Evolutionary conservation across 2,797 vertebrate genomes (phyloP), one percentile per base, ranked within the genome.

Genomic region (Labeo calbasu): DNA sequence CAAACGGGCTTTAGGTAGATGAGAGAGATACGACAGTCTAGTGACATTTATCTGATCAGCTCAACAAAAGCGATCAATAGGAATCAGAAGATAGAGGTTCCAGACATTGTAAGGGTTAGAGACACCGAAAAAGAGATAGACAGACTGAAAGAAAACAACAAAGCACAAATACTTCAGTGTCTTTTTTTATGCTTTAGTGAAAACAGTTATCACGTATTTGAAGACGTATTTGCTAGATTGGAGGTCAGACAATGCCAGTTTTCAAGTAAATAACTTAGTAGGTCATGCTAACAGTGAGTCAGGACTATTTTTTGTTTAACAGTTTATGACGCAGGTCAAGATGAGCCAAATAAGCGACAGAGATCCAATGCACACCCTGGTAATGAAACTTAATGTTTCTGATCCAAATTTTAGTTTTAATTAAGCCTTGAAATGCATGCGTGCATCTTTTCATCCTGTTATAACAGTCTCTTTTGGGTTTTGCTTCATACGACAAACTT

Each of bases 31-130:
- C 48, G 17, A 15, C 36, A 23, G 71, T 75, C 63, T 70, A 50
- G 7, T 15, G 72, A 23, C 14, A 32, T 80, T 86, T 86, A 90
- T 90, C 89, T 83, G 88, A 91, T 89, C 78, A 46, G 25, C 75
- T 75, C 25, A 77, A 86, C 87, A 88, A 88, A 85, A 86, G 70
- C 53, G 59, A 83, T 83, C 81, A 84, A 83, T 87, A 73, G 32
- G 51, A 19, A 53, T 81, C 53, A 80, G 21, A 84, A 53, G 48
- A 51, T 53, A 72, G 79, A 50, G 77, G 21, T 25, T 2, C 9
- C 21, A 61, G 76, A 86, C 11, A 77, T 14, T 75, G 36, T 36
- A 82, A 50, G 50, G 46, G 23, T 51, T 17, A 36, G 72, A 57
- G 73, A 59, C 36, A 55, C 13, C 0, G 11, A 32, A 46, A 53